These are phyloP conservation scores for Psittacus erithacus DNA, from an alignment of 2,113 vertebrate genomes.

Conservation along the genomic window DNA sequence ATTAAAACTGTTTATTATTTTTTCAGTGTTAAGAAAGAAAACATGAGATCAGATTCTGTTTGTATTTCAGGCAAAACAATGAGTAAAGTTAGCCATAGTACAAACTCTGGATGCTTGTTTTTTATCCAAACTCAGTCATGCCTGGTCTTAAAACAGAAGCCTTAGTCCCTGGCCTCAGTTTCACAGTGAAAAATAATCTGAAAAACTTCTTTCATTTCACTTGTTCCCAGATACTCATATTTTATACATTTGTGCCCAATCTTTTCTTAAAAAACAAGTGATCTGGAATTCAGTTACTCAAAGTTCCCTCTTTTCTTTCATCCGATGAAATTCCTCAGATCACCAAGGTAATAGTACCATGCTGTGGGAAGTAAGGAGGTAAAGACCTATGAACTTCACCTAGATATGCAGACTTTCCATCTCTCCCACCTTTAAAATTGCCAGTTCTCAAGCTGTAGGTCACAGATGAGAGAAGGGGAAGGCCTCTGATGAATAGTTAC, in stretches of 20 bases:
- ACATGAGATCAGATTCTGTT: not conserved
- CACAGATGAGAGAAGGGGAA: not conserved
- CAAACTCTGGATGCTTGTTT: not conserved
- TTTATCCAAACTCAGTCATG: not conserved
- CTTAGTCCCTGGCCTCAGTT: not conserved
- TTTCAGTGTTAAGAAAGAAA: not conserved
- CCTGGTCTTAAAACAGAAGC: not conserved
- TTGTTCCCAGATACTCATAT: not conserved
- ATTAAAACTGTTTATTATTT: not conserved
- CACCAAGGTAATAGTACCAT: not conserved
- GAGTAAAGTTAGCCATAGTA: not conserved
- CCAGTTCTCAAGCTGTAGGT: not conserved
- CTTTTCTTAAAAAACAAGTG: slow-evolving; percentile 18
- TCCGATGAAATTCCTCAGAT: not conserved
- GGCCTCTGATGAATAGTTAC: slow-evolving; percentile 15
- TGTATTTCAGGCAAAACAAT: not conserved
- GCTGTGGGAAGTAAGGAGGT: not conserved
- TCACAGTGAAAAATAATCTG: not conserved
- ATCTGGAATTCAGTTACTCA: slow-evolving; percentile 22
- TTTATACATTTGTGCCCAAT: not conserved
- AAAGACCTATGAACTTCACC: not conserved
- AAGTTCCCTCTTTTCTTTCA: not conserved
- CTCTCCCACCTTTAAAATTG: not conserved
- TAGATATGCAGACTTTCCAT: not conserved
- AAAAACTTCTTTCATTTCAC: not conserved